phyloP scores from a whole-genome alignment of 2,113 vertebrate species.

The Planiliza haematocheilus region DNA sequence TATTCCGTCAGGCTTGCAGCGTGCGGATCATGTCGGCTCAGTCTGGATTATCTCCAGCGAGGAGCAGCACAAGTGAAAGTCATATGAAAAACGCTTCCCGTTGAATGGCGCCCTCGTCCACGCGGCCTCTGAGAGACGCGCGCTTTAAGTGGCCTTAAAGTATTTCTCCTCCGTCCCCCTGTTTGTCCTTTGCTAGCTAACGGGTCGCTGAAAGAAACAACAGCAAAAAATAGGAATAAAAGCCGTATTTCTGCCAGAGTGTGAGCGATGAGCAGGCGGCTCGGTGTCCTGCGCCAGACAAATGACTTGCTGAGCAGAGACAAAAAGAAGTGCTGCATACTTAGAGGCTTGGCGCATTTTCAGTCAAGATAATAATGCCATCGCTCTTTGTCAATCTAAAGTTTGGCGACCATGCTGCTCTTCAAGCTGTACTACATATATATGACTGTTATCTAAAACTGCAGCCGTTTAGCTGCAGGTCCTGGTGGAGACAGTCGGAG shows the following conservation, averaged over 20 bases:
- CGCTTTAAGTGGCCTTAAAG: constrained; percentile 7
- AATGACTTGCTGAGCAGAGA: constrained; percentile 14
- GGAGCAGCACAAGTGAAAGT: constrained; percentile 8
- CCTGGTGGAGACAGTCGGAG: too few relatives aligned
- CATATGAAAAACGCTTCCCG: not conserved
- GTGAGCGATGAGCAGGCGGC: constrained; percentile 26
- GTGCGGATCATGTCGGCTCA: not conserved
- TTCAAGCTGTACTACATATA: constrained; percentile 17
- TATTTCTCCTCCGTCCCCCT: not conserved
- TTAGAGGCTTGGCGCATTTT: constrained; percentile 24
- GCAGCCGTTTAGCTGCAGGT: too few relatives aligned
- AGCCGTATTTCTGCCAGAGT: constrained; percentile 36
- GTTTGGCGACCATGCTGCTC: not conserved
- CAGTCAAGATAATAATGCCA: constrained; percentile 41
- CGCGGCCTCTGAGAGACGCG: not conserved
- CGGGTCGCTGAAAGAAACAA: constrained; percentile 33
- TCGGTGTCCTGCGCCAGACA: constrained; percentile 19
- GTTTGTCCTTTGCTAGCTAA: constrained; percentile 25
- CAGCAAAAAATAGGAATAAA: constrained; percentile 18
- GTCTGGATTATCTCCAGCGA: constrained; percentile 1
- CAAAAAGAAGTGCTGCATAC: constrained; percentile 14
- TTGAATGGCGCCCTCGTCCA: not conserved
- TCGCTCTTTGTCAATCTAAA: constrained; percentile 20
- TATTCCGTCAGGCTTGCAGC: not conserved
- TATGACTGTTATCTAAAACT: too few relatives aligned